These are phyloP conservation scores for Pterostichus madidus DNA, from an alignment of 2,888 invertebrate species.

Conservation along the genomic window DNA sequence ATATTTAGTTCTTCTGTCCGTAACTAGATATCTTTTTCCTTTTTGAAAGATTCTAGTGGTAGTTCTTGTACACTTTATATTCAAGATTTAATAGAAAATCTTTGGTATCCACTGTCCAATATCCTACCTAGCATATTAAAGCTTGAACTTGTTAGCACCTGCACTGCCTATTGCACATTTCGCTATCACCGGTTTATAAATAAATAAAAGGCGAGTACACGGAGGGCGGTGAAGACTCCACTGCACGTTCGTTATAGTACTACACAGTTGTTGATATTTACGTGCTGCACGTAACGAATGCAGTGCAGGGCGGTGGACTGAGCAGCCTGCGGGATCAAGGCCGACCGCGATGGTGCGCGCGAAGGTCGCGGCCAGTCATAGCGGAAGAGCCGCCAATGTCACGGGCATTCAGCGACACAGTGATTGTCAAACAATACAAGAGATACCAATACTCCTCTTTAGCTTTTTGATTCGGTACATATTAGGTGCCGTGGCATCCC, in stretches of 20 bases:
- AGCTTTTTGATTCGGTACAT: too few species aligned
- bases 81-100: too few species aligned
- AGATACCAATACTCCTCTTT: too few species aligned
- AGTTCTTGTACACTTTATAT: too few species aligned
- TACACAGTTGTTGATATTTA: slow-evolving; percentile 32
- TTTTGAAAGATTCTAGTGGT: too few species aligned
- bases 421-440: slow-evolving; percentile 19
- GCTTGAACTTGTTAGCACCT: slow-evolving; percentile 34
- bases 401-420: slow-evolving; percentile 9
- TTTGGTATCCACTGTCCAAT: too few species aligned
- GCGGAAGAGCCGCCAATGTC: slow-evolving; percentile 47
- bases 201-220: not conserved
- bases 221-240: not conserved
- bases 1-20: too few species aligned
- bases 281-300: slow-evolving; percentile 21
- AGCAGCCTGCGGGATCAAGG: slow-evolving; percentile 40
- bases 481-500: too few species aligned
- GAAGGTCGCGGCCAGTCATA: slow-evolving; percentile 48
- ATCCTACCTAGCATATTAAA: too few species aligned
- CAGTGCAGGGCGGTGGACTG: slow-evolving; percentile 24
- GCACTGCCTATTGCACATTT: not conserved
- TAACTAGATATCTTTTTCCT: too few species aligned
- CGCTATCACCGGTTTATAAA: not conserved
- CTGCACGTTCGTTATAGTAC: slow-evolving; percentile 29
- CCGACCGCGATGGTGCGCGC: slow-evolving; percentile 31